Evolutionary conservation across 2,888 invertebrate species (phyloP).

Genomic region (Phortica okadai): DNA sequence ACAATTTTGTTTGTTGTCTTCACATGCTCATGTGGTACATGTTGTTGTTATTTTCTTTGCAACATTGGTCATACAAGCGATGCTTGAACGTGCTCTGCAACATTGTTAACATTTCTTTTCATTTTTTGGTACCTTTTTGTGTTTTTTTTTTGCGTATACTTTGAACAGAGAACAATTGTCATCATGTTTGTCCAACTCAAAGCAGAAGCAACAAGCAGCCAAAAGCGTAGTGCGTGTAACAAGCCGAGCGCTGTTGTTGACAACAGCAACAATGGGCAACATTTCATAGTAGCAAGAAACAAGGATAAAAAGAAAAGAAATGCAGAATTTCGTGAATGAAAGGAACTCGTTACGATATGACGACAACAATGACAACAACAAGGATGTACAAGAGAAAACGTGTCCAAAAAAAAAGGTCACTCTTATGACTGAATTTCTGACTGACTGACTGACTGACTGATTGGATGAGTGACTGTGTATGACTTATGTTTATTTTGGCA

Average conservation of each 20-base stretch:
- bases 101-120: slow-evolving; percentile 19
- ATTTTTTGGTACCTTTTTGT: background rate
- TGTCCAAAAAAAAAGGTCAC: background rate
- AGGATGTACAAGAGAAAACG: background rate
- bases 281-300: background rate
- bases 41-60: background rate
- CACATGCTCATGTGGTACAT: background rate
- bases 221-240: slow-evolving; percentile 12
- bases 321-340: slow-evolving; percentile 4
- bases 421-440: background rate
- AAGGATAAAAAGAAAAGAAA: background rate
- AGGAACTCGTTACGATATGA: slow-evolving; percentile 11
- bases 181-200: slow-evolving; percentile 12
- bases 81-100: slow-evolving; percentile 2
- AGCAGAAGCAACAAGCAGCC: background rate
- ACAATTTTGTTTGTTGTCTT: background rate
- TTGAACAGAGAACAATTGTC: slow-evolving; percentile 10
- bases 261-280: background rate
- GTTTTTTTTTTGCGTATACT: background rate
- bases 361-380: background rate
- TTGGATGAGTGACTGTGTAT: background rate
- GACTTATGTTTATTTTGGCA: slow-evolving; percentile 14
- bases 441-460: background rate
- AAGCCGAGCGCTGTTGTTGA: slow-evolving; percentile 6
- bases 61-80: slow-evolving; percentile 17